Percentiles rank a stretch among this genome's conserved stretches.
These are phyloP conservation scores for Pammene fasciana DNA, from an alignment of 2,888 invertebrate species.

Conservation along the genomic window DNA sequence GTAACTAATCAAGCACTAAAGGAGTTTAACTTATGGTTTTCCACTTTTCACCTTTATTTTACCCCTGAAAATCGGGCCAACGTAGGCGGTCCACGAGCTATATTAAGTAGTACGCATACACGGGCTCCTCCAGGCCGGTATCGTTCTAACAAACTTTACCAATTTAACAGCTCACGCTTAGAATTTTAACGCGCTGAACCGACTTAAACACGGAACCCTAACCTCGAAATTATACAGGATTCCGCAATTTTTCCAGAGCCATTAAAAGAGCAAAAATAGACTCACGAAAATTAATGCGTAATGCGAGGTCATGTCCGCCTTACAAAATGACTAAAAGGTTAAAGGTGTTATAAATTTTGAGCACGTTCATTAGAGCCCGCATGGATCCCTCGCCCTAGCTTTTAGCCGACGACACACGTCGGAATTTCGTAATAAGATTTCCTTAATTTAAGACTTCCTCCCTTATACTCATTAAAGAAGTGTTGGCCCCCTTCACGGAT, in stretches of 20 bases:
- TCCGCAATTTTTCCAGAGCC: slow-evolving; percentile 2
- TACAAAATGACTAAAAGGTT: slow-evolving; percentile 72
- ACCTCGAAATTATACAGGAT: background rate
- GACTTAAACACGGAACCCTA: background rate
- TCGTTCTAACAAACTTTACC: slow-evolving; percentile 18
- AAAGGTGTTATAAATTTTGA: slow-evolving; percentile 79
- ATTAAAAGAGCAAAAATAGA: slow-evolving; percentile 32
- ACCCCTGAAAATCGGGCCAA: slow-evolving; percentile 9
- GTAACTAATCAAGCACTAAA: slow-evolving; percentile 34
- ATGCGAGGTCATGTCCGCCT: slow-evolving; percentile 63
- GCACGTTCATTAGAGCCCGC: slow-evolving; percentile 76
- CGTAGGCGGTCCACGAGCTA: background rate
- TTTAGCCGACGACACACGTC: slow-evolving; percentile 76
- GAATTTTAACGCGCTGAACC: background rate
- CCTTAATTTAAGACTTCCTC: slow-evolving; percentile 74
- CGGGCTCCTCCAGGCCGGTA: background rate
- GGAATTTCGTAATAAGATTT: slow-evolving; percentile 82
- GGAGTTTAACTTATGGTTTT: slow-evolving; percentile 34
- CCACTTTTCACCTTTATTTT: slow-evolving; percentile 31
- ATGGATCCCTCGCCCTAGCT: slow-evolving; percentile 66
- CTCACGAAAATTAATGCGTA: slow-evolving; percentile 32
- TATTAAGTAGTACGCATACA: slow-evolving; percentile 13
- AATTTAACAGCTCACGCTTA: slow-evolving; percentile 11
- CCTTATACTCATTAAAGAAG: slow-evolving; percentile 49
- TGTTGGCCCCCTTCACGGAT: slow-evolving; percentile 42